phyloP scores from a whole-genome alignment of 64 coral and sea anemone species.

The Montipora efflorescens region DNA sequence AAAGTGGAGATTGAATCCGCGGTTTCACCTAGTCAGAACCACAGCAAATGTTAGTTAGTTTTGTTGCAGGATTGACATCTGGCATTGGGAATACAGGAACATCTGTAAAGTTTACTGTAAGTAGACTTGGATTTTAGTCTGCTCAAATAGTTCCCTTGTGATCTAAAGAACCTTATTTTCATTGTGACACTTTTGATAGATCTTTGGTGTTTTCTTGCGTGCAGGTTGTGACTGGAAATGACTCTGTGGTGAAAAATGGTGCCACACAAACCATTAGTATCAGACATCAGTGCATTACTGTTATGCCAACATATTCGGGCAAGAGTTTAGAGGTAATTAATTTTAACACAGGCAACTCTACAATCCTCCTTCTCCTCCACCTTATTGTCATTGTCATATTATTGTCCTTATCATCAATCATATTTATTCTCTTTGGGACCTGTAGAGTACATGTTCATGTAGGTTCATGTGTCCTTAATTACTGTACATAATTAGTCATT shows the following conservation, averaged over 20 bases:
- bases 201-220: background rate
- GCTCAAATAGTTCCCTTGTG: background rate
- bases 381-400: no score
- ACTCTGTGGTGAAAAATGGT: slow-evolving; percentile 87
- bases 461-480: no score
- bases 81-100: slow-evolving; percentile 35
- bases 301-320: slow-evolving; percentile 76
- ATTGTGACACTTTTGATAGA: background rate
- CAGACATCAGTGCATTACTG: slow-evolving; percentile 88
- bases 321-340: slow-evolving; percentile 85
- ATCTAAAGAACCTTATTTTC: background rate
- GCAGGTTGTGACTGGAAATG: slow-evolving; percentile 74
- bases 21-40: no score
- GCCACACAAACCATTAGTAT: slow-evolving; percentile 68
- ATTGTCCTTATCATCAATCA: no score
- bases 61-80: slow-evolving; percentile 37
- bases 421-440: no score
- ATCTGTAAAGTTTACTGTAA: slow-evolving; percentile 77
- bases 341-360: background rate
- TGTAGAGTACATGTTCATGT: no score
- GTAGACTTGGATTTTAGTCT: background rate
- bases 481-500: background rate
- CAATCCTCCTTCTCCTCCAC: no score
- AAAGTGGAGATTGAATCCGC: no score
- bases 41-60: background rate